phyloP scores from a whole-genome alignment of 2,888 invertebrate genomes.

The Macaria liturata region DNA sequence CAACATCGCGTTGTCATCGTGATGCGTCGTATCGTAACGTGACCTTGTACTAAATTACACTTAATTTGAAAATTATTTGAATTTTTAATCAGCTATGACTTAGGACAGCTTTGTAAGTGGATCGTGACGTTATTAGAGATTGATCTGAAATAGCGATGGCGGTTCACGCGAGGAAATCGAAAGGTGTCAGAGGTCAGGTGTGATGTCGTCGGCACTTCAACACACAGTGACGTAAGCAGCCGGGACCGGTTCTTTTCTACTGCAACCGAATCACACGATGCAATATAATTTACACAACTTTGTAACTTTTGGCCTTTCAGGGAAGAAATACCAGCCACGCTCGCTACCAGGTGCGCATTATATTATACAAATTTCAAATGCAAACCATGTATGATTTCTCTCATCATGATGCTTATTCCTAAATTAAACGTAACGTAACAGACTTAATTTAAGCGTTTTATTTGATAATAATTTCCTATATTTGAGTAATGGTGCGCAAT shows the following conservation, averaged over 20 bases:
- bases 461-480: too few relatives aligned
- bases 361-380: too few relatives aligned
- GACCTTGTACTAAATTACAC: slow-evolving; percentile 55
- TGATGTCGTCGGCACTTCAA: slow-evolving; percentile 50
- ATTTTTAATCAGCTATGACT: slow-evolving; percentile 36
- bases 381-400: too few relatives aligned
- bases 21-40: slow-evolving; percentile 44
- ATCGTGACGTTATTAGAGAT: slow-evolving; percentile 41
- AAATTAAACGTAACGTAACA: too few relatives aligned
- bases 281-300: slow-evolving; percentile 45
- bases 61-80: slow-evolving; percentile 31
- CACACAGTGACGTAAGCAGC: slow-evolving; percentile 61
- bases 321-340: too few relatives aligned
- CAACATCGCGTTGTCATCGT: slow-evolving; percentile 43
- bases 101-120: slow-evolving; percentile 23
- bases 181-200: slow-evolving; percentile 64
- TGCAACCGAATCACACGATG: slow-evolving; percentile 39
- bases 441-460: too few relatives aligned
- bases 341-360: too few relatives aligned
- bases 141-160: slow-evolving; percentile 52
- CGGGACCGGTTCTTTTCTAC: slow-evolving; percentile 51
- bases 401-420: too few relatives aligned
- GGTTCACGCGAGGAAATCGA: slow-evolving; percentile 55
- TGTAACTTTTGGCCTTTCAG: slow-evolving; percentile 33
- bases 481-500: slow-evolving; percentile 11